Percentiles rank a stretch among this genome's conserved stretches.
Conservation (phyloP, 2,113 vertebrate species). For the Marmota monax region DNA sequence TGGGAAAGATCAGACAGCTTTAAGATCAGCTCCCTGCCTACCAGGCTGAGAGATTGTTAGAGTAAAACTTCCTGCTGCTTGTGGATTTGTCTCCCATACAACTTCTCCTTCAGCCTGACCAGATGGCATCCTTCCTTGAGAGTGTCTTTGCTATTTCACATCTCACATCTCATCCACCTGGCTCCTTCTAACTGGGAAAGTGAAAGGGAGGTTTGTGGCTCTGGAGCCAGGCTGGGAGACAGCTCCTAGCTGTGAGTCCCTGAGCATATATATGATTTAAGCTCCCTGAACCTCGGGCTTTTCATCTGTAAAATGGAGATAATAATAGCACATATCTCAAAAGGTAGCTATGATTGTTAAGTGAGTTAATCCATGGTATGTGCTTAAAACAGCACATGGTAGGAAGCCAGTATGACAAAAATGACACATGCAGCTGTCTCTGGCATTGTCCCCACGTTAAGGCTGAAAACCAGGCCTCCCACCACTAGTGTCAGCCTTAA, state of each 20-base stretch:
- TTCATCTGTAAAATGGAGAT: not conserved
- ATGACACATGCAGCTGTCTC: not conserved
- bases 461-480: not conserved
- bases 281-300: not conserved
- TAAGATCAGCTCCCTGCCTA: too few relatives aligned
- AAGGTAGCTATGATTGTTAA: not conserved
- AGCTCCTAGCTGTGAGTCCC: not conserved
- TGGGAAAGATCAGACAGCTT: too few relatives aligned
- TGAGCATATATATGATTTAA: not conserved
- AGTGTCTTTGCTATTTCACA: rapidly evolving
- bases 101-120: not conserved
- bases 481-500: not conserved
- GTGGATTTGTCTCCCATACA: not conserved
- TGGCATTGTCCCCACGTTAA: not conserved
- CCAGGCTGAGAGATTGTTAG: too few relatives aligned
- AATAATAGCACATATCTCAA: not conserved
- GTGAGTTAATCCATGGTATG: not conserved
- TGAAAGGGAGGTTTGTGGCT: not conserved
- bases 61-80: too few relatives aligned
- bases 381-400: not conserved
- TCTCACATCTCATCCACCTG: too few relatives aligned
- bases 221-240: not conserved
- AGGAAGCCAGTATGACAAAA: not conserved
- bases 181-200: not conserved
- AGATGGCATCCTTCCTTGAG: not conserved